phyloP scores from a whole-genome alignment of 2,797 vertebrate genomes.

The Pithecia hirsuta region DNA sequence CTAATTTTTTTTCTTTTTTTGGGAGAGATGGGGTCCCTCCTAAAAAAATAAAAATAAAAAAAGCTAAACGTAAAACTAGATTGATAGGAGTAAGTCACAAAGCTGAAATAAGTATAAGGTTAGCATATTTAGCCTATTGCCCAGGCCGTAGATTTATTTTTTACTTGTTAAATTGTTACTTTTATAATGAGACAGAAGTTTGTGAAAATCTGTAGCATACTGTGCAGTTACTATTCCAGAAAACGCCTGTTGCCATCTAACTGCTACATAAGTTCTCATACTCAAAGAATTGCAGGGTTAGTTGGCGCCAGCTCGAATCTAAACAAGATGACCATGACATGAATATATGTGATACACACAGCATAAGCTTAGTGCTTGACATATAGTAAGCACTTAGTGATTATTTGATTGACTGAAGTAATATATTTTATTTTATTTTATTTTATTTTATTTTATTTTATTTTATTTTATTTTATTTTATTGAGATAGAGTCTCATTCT shows the following conservation, averaged over 20 bases:
- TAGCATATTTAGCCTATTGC: background rate
- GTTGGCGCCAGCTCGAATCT: background rate
- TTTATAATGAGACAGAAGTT: background rate
- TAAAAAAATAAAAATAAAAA: too few relatives aligned
- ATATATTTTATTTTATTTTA: background rate
- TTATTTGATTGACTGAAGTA: background rate
- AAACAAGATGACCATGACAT: background rate
- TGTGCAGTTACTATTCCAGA: background rate
- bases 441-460: too few relatives aligned
- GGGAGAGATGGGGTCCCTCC: background rate
- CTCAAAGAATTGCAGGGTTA: background rate
- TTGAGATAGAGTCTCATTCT: background rate
- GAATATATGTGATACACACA: background rate
- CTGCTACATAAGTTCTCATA: background rate
- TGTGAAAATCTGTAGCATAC: background rate
- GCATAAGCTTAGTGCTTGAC: background rate
- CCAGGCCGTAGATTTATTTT: background rate
- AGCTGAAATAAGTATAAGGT: background rate
- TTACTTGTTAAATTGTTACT: background rate
- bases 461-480: too few relatives aligned
- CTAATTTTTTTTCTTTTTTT: background rate
- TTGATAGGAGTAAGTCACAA: background rate
- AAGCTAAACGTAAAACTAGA: background rate
- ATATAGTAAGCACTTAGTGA: background rate
- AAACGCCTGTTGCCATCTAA: background rate